Conservation (phyloP, 2,113 vertebrate genomes). For the Malurus elegans region DNA sequence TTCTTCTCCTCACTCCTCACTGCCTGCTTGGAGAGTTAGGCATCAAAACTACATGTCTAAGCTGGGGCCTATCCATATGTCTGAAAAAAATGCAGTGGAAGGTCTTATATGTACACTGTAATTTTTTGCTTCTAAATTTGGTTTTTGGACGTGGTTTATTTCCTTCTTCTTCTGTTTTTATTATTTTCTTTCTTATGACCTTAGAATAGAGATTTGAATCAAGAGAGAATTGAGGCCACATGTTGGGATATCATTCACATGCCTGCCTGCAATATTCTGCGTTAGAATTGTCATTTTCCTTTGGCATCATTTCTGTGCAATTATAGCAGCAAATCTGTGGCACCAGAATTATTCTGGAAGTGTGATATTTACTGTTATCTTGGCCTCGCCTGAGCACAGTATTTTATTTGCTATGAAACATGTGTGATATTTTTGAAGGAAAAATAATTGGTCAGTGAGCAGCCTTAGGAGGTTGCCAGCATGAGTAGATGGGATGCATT, state of each 20-base stretch:
- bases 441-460: neutral
- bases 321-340: neutral
- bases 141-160: neutral
- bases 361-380: neutral
- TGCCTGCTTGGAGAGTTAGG: neutral
- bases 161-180: neutral
- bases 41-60: neutral
- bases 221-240: neutral
- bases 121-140: neutral
- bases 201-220: neutral
- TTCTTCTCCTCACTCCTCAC: neutral
- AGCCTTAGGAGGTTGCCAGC: neutral
- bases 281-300: neutral
- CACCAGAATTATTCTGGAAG: neutral
- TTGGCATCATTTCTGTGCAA: neutral
- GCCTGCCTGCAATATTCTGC: neutral
- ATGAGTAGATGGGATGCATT: neutral
- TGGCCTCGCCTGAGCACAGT: neutral
- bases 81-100: neutral
- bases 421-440: neutral
- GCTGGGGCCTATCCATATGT: neutral
- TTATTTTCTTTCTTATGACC: neutral
- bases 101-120: neutral
- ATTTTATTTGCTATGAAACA: conserved; percentile 4
- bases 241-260: neutral